Percentiles rank a stretch among this genome's conserved stretches.
Evolutionary conservation across 2,113 vertebrate species (phyloP).

Genomic region (Heterotilapia buettikoferi): DNA sequence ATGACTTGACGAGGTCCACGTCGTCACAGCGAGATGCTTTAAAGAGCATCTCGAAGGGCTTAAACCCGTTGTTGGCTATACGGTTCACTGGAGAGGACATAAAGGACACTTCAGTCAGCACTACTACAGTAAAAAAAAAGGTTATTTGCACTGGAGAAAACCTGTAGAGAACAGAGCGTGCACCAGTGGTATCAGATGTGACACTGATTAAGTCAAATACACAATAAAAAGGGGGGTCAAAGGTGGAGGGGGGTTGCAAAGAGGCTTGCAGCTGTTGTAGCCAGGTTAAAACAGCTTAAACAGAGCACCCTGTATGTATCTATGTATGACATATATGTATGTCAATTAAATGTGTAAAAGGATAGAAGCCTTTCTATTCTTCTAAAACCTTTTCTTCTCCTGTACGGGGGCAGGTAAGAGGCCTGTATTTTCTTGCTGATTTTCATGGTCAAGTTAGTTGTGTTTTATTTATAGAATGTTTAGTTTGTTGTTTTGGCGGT

Average conservation of each 20-base stretch:
- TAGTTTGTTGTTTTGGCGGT: neutral
- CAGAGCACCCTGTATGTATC: neutral
- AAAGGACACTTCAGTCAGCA: neutral
- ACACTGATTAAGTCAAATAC: neutral
- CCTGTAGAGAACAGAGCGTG: neutral
- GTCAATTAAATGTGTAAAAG: too few relatives aligned
- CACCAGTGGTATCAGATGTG: neutral
- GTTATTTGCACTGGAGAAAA: neutral
- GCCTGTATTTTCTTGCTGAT: neutral
- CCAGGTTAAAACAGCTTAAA: neutral
- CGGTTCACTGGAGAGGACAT: slow-evolving; percentile 80
- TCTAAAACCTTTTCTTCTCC: too few relatives aligned
- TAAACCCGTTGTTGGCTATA: slow-evolving; percentile 92
- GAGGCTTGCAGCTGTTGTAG: neutral
- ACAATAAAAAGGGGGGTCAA: neutral
- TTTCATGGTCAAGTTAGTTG: neutral
- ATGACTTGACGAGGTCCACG: slow-evolving; percentile 79
- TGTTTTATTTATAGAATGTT: neutral
- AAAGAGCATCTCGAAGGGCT: slow-evolving; percentile 95
- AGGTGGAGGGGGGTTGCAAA: neutral
- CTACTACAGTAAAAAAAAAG: neutral
- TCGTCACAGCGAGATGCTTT: slow-evolving; percentile 93
- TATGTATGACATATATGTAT: neutral
- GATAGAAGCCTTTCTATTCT: too few relatives aligned
- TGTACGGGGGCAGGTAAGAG: too few relatives aligned